Evolutionary conservation across 2,888 invertebrate species (phyloP), one percentile per base, ranked within the genome.

Genomic region (Notocelia uddmanniana): DNA sequence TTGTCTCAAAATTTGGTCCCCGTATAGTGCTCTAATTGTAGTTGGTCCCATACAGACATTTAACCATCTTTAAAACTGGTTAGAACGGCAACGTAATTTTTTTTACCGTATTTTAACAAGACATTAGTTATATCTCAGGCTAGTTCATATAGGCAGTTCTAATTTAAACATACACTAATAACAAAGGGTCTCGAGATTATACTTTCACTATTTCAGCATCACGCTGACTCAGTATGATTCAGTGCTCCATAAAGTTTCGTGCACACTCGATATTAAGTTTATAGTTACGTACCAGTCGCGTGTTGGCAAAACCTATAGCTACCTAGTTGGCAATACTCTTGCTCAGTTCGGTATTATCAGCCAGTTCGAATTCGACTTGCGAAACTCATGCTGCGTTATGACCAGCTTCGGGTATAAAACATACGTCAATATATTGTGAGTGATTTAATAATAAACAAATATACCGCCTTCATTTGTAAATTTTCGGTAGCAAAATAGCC

Each of bases 231-330:
- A 69, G 64, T 73, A 72, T 69, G 72, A 71, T 73, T 68, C 62
- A 74, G 78, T 85, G 84, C 45, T 23, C 72, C 52, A 60, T 67
- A 72, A 75, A 75, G 74, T 75, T 75, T 75, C 76, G 74, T 73
- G 74, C 79, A 81, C 80, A 80, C 75, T 84, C 80, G 82, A 85
- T 85, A 82, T 85, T 81, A 83, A 71, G 70, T 69, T 71, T 76
- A 73, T 77, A 75, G 80, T 80, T 81, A 81, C 79, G 82, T 79
- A 83, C 82, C 77, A 85, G 89, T 92, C 91, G 92, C 92, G 92
- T 91, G 92, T 80, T 85, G 83, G 87, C 86, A 86, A 89, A 90
- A 90, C 85, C 89, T 91, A 90, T 91, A 90, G 86, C 88, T 87
- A 89, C 86, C 86, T 83, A 88, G 88, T 89, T 87, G 85, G 85